Base-by-base conservation (phyloP, 2,888 invertebrate species). In the Xanthorhoe designata region DNA sequence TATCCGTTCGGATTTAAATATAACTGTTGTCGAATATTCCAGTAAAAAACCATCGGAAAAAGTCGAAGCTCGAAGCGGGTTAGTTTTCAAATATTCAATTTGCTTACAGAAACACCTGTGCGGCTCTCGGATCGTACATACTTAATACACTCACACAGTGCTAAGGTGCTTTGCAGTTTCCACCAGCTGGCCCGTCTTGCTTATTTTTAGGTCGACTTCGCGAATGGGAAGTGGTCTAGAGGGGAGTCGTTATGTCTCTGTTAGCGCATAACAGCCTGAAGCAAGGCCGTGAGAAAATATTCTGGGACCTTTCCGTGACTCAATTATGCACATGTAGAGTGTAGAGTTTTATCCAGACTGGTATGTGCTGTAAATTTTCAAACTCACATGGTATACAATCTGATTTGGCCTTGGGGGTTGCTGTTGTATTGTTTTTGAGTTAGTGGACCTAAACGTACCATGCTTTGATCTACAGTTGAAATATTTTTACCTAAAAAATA, bases 201-300 rank as follows among this genome's bases (percentile, higher is more conserved):
- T 82, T 85, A 88, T 89, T 85, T 89, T 88, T 87, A 88, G 87
- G 86, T 85, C 85, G 80, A 71, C 78, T 69, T 76, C 74, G 73
- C 77, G 75, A 75, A 79, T 83, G 81, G 61, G 86, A 87, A 86
- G 81, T 80, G 76, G 77, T 73, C 71, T 70, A 71, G 77, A 72
- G 81, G 82, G 86, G 78, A 76, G 77, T 73, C 76, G 80, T 78
- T 79, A 78, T 75, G 71, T 68, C 69, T 75, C 77, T 77, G 74
- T 80, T 81, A 77, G 72, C 66, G 68, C 69, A 78, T 78, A 75
- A 80, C 70, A 72, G 68, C 65, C 74, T 58, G 68, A 70, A 69
- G 74, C 64, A 75, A 75, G 75, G 73, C 65, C 68, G 70, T 56
- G 52, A 60, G 59, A 55, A 66, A 64, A 70, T 70, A 68, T 69